phyloP scores from a whole-genome alignment of 2,797 vertebrate species.

The Meriones psammophilus region DNA sequence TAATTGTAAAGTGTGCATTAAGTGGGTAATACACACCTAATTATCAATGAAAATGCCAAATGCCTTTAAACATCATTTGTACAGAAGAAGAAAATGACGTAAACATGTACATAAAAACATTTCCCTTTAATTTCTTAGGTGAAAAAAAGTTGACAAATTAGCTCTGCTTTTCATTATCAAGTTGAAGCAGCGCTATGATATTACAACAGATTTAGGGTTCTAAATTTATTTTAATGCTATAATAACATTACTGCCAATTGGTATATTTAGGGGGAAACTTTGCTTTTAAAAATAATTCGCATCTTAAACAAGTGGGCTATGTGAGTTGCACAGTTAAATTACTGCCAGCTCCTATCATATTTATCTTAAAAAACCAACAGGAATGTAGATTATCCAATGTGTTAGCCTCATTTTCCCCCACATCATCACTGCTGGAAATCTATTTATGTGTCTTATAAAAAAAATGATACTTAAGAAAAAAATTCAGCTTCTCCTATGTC shows the following conservation, averaged over 20 bases:
- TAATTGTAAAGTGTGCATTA: conserved; percentile 46
- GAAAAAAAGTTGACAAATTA: conserved; percentile 37
- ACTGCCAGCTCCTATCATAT: background rate
- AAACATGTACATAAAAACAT: background rate
- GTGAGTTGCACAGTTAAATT: background rate
- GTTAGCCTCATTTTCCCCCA: background rate
- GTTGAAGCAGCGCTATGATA: background rate
- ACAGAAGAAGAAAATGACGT: background rate
- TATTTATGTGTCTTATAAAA: conserved; percentile 66
- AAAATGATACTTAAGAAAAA: conserved; percentile 16
- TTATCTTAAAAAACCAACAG: conserved; percentile 70
- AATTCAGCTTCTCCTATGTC: background rate
- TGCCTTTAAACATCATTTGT: conserved; percentile 54
- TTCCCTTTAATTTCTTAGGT: conserved; percentile 47
- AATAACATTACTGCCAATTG: background rate
- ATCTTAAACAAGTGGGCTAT: conserved; percentile 6
- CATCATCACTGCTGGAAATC: conserved; percentile 56
- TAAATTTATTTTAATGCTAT: conserved; percentile 46
- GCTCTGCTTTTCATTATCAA: background rate
- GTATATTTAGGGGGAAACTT: background rate
- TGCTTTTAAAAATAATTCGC: conserved; percentile 50
- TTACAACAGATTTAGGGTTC: background rate
- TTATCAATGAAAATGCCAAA: conserved; percentile 60
- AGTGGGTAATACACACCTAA: conserved; percentile 64
- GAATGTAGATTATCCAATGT: conserved; percentile 1